phyloP scores from a whole-genome alignment of 2,113 vertebrate species.

The Zosterops hypoxanthus region DNA sequence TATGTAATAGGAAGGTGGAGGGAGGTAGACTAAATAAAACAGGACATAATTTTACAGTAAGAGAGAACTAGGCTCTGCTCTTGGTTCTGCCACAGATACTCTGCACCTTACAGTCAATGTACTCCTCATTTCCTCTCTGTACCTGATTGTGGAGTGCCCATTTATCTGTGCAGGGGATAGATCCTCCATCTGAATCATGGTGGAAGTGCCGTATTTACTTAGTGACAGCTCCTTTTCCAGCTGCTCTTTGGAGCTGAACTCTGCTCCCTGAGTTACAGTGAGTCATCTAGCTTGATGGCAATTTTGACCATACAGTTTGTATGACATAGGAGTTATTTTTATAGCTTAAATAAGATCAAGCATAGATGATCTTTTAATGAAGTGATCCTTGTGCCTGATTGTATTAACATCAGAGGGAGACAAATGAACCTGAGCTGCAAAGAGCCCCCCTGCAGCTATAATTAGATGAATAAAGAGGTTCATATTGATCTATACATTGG shows the following conservation, averaged over 20 bases:
- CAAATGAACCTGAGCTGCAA: neutral
- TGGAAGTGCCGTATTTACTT: neutral
- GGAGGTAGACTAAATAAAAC: neutral
- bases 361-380: constrained; percentile 53
- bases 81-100: neutral
- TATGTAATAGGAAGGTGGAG: neutral
- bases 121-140: neutral
- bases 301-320: neutral
- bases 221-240: neutral
- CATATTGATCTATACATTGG: constrained; percentile 32
- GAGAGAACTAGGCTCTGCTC: neutral
- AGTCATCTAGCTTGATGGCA: neutral
- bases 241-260: neutral
- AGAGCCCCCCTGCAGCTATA: constrained; percentile 30
- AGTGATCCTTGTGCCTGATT: constrained; percentile 49
- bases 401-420: constrained; percentile 45
- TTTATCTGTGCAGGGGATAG: neutral
- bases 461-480: constrained; percentile 47
- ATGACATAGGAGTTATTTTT: neutral
- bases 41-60: neutral
- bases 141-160: neutral
- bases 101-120: neutral
- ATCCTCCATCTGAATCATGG: neutral
- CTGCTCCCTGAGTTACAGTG: neutral
- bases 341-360: neutral